phyloP scores from a whole-genome alignment of 2,888 invertebrate genomes.

The Nycteola revayana region DNA sequence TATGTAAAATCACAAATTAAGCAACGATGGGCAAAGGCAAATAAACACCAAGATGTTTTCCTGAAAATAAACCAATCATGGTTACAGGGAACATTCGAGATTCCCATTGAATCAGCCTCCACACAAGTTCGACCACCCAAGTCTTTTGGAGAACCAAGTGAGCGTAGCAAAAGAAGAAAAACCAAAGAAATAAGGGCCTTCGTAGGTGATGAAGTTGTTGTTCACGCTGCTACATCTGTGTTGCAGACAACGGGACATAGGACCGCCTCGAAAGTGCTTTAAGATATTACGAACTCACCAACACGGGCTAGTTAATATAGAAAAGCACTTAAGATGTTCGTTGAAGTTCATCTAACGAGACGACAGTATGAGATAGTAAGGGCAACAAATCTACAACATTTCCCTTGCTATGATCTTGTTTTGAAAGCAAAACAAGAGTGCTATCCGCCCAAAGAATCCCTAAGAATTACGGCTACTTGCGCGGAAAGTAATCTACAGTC shows the following conservation, averaged over 20 bases:
- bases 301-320: conserved; percentile 1
- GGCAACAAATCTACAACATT: conserved; percentile 5
- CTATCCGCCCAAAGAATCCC: conserved; percentile 1
- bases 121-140: conserved; percentile 10
- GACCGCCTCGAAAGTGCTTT: conserved; percentile 6
- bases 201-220: neutral
- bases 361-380: conserved; percentile 20
- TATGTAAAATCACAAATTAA: conserved; percentile 11
- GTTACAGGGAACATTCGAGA: conserved; percentile 14
- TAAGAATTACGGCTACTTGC: neutral
- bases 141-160: conserved; percentile 12
- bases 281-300: conserved; percentile 8
- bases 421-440: conserved; percentile 2
- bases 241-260: conserved; percentile 6
- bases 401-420: conserved; percentile 9
- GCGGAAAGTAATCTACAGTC: conserved; percentile 1
- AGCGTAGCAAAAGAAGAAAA: conserved; percentile 14
- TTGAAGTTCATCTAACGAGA: conserved; percentile 10
- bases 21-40: conserved; percentile 8
- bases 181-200: conserved; percentile 4
- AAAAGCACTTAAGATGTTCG: conserved; percentile 15
- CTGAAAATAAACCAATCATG: conserved; percentile 12
- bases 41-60: conserved; percentile 5
- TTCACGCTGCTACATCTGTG: conserved; percentile 6
- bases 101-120: conserved; percentile 5